A percentile compares a stretch with the other conserved stretches of the same genome.
Conservation (phyloP, 2,888 invertebrate genomes). For the Euspilapteryx auroguttella region DNA sequence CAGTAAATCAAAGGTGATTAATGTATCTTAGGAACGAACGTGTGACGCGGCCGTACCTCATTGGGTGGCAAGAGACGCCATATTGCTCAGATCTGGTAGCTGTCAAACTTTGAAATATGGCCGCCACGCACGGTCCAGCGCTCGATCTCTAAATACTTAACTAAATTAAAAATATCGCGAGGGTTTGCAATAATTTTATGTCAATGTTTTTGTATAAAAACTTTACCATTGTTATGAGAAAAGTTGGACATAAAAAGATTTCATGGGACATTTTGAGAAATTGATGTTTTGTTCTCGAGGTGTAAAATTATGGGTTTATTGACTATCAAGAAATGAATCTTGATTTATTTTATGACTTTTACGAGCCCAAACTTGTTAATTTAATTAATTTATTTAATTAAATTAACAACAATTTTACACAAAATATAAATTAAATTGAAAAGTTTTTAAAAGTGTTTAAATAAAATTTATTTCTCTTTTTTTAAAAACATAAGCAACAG, state of each 20-base stretch:
- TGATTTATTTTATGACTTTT: conserved; percentile 48
- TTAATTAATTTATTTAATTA: too few relatives aligned
- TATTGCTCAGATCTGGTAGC: conserved; percentile 57
- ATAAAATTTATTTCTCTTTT: too few relatives aligned
- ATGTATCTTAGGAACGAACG: conserved; percentile 45
- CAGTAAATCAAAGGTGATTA: conserved; percentile 56
- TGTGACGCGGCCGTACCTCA: conserved; percentile 53
- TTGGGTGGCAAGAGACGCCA: conserved; percentile 58
- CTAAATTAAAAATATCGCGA: conserved; percentile 26
- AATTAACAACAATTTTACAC: too few relatives aligned
- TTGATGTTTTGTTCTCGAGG: conserved; percentile 35
- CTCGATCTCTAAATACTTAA: conserved; percentile 44
- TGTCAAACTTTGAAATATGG: conserved; percentile 59
- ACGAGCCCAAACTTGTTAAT: conserved; percentile 46
- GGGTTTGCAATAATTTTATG: conserved; percentile 16
- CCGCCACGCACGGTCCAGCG: conserved; percentile 37
- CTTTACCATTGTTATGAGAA: conserved; percentile 3
- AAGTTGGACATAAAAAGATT: conserved; percentile 14
- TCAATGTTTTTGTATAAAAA: conserved; percentile 6
- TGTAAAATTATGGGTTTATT: conserved; percentile 34
- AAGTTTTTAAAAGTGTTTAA: too few relatives aligned
- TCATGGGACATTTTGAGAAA: conserved; percentile 30
- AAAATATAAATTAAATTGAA: too few relatives aligned
- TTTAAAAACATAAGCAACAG: too few relatives aligned
- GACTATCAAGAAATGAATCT: conserved; percentile 21